A percentile compares a stretch with the other conserved stretches of the same genome.
Conservation (phyloP, 1,140 invertebrate genomes). For the Diplogasteroides magnus region DNA sequence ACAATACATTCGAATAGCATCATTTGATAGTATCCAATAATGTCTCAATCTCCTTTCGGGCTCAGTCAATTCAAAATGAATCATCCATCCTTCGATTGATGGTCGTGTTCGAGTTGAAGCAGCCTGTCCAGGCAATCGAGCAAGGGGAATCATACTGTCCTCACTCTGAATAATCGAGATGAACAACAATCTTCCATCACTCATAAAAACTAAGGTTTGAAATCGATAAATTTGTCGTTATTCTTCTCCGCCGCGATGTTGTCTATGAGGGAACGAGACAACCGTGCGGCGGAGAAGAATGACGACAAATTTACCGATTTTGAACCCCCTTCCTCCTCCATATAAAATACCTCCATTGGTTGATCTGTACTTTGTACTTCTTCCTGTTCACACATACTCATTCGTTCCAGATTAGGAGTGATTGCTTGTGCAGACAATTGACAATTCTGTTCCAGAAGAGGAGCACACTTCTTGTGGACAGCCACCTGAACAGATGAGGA, state of each 20-base stretch:
- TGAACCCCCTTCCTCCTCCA: not conserved
- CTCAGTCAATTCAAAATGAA: slow-evolving; percentile 45
- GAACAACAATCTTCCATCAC: no score
- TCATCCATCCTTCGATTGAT: slow-evolving; percentile 49
- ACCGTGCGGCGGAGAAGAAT: no score
- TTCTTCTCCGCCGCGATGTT: no score
- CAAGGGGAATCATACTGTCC: slow-evolving; percentile 25
- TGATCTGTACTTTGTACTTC: slow-evolving; percentile 2
- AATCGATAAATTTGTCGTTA: no score
- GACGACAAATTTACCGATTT: no score
- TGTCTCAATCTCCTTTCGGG: slow-evolving; percentile 46
- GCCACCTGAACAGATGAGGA: slow-evolving; percentile 44
- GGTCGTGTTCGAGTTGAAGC: slow-evolving; percentile 2
- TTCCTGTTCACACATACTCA: slow-evolving; percentile 33
- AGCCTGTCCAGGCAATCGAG: slow-evolving; percentile 18
- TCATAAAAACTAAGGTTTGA: slow-evolving; percentile 5
- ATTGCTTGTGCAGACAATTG: slow-evolving; percentile 48
- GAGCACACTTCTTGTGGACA: slow-evolving; percentile 54
- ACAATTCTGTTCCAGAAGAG: slow-evolving; percentile 40
- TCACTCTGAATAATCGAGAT: no score
- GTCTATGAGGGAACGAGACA: no score
- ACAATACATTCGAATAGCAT: slow-evolving; percentile 50
- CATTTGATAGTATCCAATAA: slow-evolving; percentile 50
- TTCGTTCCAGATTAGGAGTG: slow-evolving; percentile 37
- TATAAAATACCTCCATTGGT: slow-evolving; percentile 2